A percentile compares a stretch with the other conserved stretches of the same genome.
Conservation (phyloP, 2,797 vertebrate genomes). For the Anguilla marmorata region DNA sequence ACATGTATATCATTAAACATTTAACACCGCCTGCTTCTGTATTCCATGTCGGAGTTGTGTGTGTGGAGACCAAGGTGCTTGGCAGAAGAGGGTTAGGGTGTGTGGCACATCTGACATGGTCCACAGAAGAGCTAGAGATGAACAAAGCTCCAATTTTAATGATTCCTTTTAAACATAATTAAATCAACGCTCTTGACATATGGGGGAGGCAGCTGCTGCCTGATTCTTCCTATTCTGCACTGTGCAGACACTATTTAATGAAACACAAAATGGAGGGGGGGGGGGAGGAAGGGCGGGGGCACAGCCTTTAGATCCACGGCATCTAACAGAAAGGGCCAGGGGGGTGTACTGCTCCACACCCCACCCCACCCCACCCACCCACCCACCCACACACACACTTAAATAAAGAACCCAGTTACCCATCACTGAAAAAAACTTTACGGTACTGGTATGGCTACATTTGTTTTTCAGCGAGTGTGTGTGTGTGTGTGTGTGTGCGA, state of each 20-base stretch:
- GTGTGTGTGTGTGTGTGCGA: background rate
- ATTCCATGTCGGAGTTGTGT: background rate
- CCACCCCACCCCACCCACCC: background rate
- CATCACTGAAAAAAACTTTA: background rate
- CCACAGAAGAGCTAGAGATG: slow-evolving; percentile 27
- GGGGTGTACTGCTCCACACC: background rate
- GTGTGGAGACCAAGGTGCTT: slow-evolving; percentile 25
- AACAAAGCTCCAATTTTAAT: slow-evolving; percentile 32
- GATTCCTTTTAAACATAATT: slow-evolving; percentile 34
- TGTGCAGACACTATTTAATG: slow-evolving; percentile 29
- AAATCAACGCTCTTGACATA: slow-evolving; percentile 41
- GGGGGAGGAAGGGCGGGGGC: background rate
- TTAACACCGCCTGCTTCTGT: background rate
- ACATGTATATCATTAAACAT: slow-evolving; percentile 7
- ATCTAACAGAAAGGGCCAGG: slow-evolving; percentile 1
- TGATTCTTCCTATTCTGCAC: slow-evolving; percentile 10
- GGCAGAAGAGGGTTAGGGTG: slow-evolving; percentile 7
- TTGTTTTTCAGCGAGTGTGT: background rate
- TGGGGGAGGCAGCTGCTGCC: slow-evolving; percentile 34
- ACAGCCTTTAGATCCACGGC: slow-evolving; percentile 15
- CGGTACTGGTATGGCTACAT: background rate
- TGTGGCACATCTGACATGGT: slow-evolving; percentile 29
- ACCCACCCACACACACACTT: background rate
- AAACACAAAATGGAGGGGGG: slow-evolving; percentile 24
- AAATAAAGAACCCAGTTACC: slow-evolving; percentile 3